Base-by-base conservation (phyloP, 2,888 invertebrate genomes). In the Rhamnusium bicolor region DNA sequence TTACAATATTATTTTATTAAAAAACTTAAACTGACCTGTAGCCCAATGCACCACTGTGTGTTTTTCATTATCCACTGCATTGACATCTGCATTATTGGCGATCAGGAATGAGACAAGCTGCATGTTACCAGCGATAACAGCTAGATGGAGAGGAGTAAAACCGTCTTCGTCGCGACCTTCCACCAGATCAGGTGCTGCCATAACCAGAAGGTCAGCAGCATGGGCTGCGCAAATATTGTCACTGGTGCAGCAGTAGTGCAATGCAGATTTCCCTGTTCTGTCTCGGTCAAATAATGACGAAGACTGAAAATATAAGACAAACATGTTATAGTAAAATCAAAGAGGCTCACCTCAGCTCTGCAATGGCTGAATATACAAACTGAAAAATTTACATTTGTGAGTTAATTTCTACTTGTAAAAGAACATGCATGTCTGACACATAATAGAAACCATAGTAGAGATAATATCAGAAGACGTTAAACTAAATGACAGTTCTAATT, bases 1-100 rank as follows among this genome's bases (percentile, higher is more conserved):
- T n/a, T n/a, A n/a, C n/a, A n/a, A n/a, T n/a, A n/a, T n/a, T n/a
- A n/a, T n/a, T n/a, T n/a, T n/a, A n/a, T n/a, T n/a, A n/a, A n/a
- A n/a, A 24, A 58, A 24, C 3, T 51, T 12, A 7, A 16, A 46
- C 89, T 89, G 87, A 98, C 98, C 98, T 79, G 98, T 97, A 16
- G 99, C 98, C 99, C 99, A 99, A 88, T 99, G 99, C 8, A 98
- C 94, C 56, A 96, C 95, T 1, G 98, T 96, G 87, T 99, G 99
- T 73, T 95, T 94, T 86, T 99, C 98, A 83, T 95, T 93, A 88
- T 99, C 99, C 79, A 95, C 92, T 56, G 96, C 94, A 87, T 95
- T 94, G 78, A 98, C 93, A 85, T 98, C 95, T 7, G 98, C 98
- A 49, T 96, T 95, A 81, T 95, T 94, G 51, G 96, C 94, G 66